Percentiles rank a stretch among this genome's conserved stretches.
Evolutionary conservation across 2,113 vertebrate genomes (phyloP).

Genomic region (Phasianus colchicus): DNA sequence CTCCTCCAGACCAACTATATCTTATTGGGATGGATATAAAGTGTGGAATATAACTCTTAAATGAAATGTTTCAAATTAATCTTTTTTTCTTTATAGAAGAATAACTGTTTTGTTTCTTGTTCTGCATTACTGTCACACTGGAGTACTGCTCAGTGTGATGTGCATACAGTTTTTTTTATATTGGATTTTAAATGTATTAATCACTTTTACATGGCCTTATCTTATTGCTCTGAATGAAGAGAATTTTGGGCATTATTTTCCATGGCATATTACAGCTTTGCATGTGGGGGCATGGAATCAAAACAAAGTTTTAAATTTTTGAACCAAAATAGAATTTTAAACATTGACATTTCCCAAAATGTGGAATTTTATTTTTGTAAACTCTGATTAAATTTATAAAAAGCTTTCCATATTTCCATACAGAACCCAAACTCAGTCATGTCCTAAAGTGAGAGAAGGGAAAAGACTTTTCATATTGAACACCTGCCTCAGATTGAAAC

Average conservation of each 20-base stretch:
- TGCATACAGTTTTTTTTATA: neutral
- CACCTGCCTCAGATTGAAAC: neutral
- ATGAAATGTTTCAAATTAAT: neutral
- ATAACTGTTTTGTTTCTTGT: neutral
- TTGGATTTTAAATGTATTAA: neutral
- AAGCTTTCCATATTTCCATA: neutral
- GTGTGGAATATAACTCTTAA: neutral
- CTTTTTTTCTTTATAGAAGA: neutral
- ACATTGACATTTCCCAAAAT: neutral
- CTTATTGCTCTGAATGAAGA: neutral
- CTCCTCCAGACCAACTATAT: neutral
- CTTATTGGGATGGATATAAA: neutral
- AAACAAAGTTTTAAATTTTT: neutral
- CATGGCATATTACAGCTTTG: neutral
- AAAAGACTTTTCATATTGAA: neutral
- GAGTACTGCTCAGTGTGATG: neutral
- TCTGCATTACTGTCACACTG: neutral
- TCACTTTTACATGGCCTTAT: neutral
- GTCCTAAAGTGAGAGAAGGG: neutral
- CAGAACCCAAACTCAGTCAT: neutral
- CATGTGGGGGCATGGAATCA: rapidly evolving
- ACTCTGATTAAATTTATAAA: neutral
- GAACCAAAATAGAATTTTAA: neutral
- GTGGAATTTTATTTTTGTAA: neutral
- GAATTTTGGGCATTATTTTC: neutral